A percentile compares a stretch with the other conserved stretches of the same genome.
phyloP scores from a whole-genome alignment of 2,113 vertebrate genomes.

The Trichechus manatus region DNA sequence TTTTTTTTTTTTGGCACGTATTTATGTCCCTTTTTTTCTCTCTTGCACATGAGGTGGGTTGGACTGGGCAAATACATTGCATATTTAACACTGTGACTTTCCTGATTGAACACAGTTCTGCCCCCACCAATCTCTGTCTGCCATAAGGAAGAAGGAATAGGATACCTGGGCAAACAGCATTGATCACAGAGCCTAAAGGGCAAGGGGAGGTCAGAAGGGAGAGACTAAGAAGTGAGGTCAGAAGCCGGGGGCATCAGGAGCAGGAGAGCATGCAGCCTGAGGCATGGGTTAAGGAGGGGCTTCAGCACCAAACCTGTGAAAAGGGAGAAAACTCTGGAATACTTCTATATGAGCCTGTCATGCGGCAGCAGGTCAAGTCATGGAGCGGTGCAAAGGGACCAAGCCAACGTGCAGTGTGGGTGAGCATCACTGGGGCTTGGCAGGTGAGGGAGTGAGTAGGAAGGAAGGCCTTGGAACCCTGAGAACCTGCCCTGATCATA shows the following conservation, averaged over 20 bases:
- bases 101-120: no score
- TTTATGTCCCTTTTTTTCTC: not conserved
- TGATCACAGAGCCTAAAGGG: not conserved
- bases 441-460: not conserved
- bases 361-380: rapidly evolving
- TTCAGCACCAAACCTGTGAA: not conserved
- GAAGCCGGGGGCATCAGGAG: not conserved
- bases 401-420: not conserved
- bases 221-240: not conserved
- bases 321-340: not conserved
- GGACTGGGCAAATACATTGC: not conserved
- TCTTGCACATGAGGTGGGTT: not conserved
- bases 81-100: not conserved
- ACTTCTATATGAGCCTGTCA: rapidly evolving
- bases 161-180: not conserved
- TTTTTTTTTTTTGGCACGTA: not conserved
- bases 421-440: not conserved
- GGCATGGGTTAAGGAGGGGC: not conserved
- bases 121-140: no score
- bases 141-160: not conserved
- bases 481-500: no score
- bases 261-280: no score
- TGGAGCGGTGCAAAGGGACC: no score
- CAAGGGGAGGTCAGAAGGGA: not conserved
- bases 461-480: not conserved